Evolutionary conservation across 2,797 vertebrate genomes (phyloP).

Genomic region (Echiichthys vipera): DNA sequence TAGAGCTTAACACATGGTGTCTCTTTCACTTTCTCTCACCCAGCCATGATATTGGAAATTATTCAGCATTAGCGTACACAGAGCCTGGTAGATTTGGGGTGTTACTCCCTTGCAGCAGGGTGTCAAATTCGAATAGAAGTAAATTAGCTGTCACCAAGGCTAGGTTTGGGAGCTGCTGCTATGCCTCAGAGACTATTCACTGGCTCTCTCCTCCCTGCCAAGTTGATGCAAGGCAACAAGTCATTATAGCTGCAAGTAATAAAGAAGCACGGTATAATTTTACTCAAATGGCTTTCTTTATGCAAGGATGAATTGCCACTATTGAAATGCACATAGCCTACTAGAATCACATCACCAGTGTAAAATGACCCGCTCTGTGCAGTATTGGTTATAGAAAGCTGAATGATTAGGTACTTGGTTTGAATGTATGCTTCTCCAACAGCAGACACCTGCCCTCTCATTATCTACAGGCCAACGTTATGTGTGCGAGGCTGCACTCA

Average conservation of each 20-base stretch:
- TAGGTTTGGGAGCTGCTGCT: conserved; percentile 56
- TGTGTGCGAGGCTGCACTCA: conserved; percentile 48
- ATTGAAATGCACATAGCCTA: conserved; percentile 14
- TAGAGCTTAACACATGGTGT: conserved; percentile 46
- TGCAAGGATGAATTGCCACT: conserved; percentile 11
- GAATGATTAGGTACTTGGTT: conserved; percentile 25
- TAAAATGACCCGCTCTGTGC: conserved; percentile 26
- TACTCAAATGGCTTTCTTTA: conserved; percentile 40
- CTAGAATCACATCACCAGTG: conserved; percentile 4
- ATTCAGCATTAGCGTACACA: conserved; percentile 62
- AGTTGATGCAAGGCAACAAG: conserved; percentile 50
- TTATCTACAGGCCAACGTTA: conserved; percentile 60
- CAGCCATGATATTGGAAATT: conserved; percentile 69
- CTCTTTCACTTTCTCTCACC: conserved; percentile 50
- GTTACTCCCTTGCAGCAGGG: conserved; percentile 58
- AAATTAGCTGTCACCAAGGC: conserved; percentile 78
- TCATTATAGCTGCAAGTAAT: conserved; percentile 55
- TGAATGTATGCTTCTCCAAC: conserved; percentile 33
- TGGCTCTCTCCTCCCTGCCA: conserved; percentile 45
- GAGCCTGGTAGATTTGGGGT: conserved; percentile 44
- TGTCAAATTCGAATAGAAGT: conserved; percentile 76
- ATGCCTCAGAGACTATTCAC: conserved; percentile 53
- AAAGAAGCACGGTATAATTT: conserved; percentile 46
- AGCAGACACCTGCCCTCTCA: conserved; percentile 51
- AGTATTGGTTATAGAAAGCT: conserved; percentile 9